Evolutionary conservation across 2,797 vertebrate species (phyloP).

Genomic region (Acanthornis magna): DNA sequence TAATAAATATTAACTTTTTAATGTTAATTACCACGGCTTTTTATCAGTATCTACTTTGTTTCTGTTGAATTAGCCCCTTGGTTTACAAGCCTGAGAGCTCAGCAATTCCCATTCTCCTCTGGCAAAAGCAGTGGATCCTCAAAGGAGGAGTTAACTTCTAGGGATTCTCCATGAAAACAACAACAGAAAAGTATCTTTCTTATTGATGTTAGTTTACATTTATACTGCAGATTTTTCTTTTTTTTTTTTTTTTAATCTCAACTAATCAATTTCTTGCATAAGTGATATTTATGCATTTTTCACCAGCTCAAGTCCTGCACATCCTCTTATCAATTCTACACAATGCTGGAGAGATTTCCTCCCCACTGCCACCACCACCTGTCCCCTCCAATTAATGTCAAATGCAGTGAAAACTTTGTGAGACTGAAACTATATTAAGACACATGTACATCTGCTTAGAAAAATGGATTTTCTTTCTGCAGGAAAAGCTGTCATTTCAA

Average conservation of each 20-base stretch:
- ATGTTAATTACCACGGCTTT: background rate
- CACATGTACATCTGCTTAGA: background rate
- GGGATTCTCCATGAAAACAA: background rate
- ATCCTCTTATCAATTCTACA: background rate
- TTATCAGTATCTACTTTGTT: background rate
- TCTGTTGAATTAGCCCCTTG: background rate
- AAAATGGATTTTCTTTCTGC: background rate
- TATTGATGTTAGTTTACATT: accelerated
- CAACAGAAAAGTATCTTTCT: background rate
- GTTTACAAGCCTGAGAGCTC: background rate
- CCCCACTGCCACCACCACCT: conserved; percentile 27
- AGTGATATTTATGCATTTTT: conserved; percentile 12
- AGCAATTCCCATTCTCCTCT: background rate
- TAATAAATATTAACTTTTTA: background rate
- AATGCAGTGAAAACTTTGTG: conserved; percentile 8
- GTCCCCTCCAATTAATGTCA: conserved; percentile 52
- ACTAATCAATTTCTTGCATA: conserved; percentile 6
- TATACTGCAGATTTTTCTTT: background rate
- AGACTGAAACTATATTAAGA: conserved; percentile 10
- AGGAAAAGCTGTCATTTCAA: conserved; percentile 7
- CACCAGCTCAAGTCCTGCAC: background rate
- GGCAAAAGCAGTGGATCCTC: background rate
- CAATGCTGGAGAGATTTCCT: conserved; percentile 10
- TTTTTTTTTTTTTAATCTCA: background rate
- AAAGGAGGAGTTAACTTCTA: background rate